These are phyloP conservation scores for Zaprionus taronus DNA, from an alignment of 1,140 invertebrate genomes.

Conservation along the genomic window DNA sequence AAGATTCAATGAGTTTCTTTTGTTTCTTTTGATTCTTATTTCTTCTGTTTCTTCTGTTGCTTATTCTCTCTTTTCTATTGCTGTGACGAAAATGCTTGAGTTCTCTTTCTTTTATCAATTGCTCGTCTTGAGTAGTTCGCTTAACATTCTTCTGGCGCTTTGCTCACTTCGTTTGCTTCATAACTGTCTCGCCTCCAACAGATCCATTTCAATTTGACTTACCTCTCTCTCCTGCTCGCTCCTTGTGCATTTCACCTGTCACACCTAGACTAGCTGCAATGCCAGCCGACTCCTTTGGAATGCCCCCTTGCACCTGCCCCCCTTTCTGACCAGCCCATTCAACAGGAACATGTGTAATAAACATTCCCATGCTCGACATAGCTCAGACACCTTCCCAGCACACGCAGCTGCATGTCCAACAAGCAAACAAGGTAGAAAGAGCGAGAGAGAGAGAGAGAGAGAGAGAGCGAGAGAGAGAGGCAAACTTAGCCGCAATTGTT, in stretches of 20 bases:
- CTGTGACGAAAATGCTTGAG: background rate
- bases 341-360: slow-evolving; percentile 42
- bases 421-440: background rate
- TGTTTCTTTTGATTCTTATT: too few relatives aligned
- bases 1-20: background rate
- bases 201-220: slow-evolving; percentile 16
- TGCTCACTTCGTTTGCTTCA: slow-evolving; percentile 21
- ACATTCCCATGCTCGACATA: slow-evolving; percentile 45
- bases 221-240: background rate
- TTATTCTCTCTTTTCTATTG: too few relatives aligned
- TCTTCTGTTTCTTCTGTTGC: too few relatives aligned
- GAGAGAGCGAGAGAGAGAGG: background rate
- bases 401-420: slow-evolving; percentile 36
- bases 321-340: slow-evolving; percentile 4
- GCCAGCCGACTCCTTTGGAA: background rate
- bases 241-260: slow-evolving; percentile 30
- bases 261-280: slow-evolving; percentile 14
- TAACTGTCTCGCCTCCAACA: slow-evolving; percentile 30
- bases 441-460: background rate
- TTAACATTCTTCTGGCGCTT: background rate
- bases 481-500: background rate
- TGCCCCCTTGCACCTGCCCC: background rate
- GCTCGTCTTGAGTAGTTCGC: background rate
- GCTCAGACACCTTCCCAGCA: slow-evolving; percentile 43
- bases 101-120: background rate